Evolutionary conservation across 2,113 vertebrate species (phyloP).

Genomic region (Calidris pugnax): DNA sequence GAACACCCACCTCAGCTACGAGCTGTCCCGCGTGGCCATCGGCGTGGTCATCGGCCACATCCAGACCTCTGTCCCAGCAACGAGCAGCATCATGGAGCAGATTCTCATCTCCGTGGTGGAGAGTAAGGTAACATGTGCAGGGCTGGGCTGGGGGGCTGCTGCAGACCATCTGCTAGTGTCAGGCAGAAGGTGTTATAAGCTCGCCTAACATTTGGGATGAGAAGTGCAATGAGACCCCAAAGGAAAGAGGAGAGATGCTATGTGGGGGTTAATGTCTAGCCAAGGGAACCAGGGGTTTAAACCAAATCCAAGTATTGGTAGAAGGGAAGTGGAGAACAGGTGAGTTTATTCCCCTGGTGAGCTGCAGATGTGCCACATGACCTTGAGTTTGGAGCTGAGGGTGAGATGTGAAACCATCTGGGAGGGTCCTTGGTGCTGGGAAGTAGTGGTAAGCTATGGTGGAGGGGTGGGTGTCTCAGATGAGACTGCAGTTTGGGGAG

Average conservation of each 20-base stretch:
- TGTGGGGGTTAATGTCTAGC: background rate
- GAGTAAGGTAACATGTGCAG: constrained; percentile 82
- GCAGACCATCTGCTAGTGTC: background rate
- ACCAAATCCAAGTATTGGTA: background rate
- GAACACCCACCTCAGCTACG: constrained; percentile 93
- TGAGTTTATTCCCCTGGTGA: background rate
- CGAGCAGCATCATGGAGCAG: constrained; percentile 86
- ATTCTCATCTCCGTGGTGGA: constrained; percentile 93
- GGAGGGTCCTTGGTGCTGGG: background rate
- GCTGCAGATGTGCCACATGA: background rate
- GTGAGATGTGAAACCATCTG: background rate
- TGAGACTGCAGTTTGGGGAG: background rate
- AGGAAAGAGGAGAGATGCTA: background rate
- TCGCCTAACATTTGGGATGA: background rate
- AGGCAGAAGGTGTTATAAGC: background rate
- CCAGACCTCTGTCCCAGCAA: constrained; percentile 83
- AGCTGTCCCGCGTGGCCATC: constrained; percentile 92
- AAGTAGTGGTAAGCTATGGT: background rate
- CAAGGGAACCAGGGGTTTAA: background rate
- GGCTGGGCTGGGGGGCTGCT: background rate
- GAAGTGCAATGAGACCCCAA: background rate
- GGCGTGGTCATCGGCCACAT: constrained; percentile 93
- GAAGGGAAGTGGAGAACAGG: background rate
- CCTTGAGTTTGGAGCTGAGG: background rate
- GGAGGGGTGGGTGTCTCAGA: background rate